phyloP scores from a whole-genome alignment of 2,113 vertebrate genomes.

The Crotalus tigris region DNA sequence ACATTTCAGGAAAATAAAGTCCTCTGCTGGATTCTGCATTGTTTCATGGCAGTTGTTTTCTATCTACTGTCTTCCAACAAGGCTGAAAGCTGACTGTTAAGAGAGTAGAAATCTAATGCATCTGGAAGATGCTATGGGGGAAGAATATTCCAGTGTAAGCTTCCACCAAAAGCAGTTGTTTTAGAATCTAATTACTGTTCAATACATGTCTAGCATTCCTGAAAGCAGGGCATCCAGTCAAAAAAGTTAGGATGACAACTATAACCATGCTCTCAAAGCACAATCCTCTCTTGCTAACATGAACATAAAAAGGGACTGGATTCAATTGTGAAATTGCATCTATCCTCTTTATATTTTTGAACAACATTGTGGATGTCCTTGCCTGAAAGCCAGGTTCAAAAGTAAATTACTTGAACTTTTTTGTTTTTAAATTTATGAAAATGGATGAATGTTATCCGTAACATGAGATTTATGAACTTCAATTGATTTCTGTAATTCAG shows the following conservation, averaged over 20 bases:
- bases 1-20: not conserved
- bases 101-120: not conserved
- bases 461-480: not conserved
- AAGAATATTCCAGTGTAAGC: not conserved
- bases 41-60: not conserved
- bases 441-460: not conserved
- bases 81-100: not conserved
- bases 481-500: not conserved
- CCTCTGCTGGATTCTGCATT: not conserved
- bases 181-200: not conserved
- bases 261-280: not conserved
- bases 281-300: not conserved
- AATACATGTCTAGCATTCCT: not conserved
- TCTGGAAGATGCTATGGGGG: not conserved
- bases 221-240: not conserved
- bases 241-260: not conserved
- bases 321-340: not conserved
- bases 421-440: not conserved
- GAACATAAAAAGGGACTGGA: not conserved
- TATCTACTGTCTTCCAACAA: not conserved
- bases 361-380: not conserved
- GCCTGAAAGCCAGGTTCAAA: not conserved
- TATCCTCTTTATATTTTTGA: not conserved
- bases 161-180: not conserved
- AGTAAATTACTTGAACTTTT: not conserved